Evolutionary conservation across 2,113 vertebrate genomes (phyloP), one percentile per base, ranked within the genome.

Genomic region (Nothobranchius furzeri): DNA sequence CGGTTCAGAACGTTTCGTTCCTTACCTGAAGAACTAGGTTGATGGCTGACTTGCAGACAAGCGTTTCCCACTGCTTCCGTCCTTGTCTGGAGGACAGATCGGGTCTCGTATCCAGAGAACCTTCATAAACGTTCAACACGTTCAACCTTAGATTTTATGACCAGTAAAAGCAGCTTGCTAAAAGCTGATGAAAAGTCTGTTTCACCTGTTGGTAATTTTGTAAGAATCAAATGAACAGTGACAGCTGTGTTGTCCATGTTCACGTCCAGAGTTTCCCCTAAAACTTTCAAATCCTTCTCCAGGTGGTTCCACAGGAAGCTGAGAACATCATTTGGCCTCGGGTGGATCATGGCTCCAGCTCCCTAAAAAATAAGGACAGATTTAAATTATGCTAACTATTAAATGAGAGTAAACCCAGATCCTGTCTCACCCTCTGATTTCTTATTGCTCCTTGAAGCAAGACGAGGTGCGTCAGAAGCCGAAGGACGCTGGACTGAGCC

Each of bases 241-340:
- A 92, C 68, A 0, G 85, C 85, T 0, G 85, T 75, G 78, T 91
- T 51, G 20, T 93, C 93, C 46, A 48, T 9, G 82, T 93, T 93
- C 80, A 84, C 87, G 50, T 79, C 78, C 64, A 93, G 74, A 25
- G 73, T 70, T 12, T 71, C 2, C 0, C 87, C 84, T 75, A 93
- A 25, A 5, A 81, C 61, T 0, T 24, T 1, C 76, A 93, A 9
- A 82, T 93, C 92, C 54, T 65, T 81, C 24, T 92, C 87, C 1
- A 93, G 82, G 42, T 93, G 93, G 1, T 11, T 20, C 89, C 82
- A 92, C 48, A 93, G 82, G 76, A 93, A 93, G 56, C 7, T 36
- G 13, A 20, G 2, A 3, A 87, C 88, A 40, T 91, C 43, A 0
- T 0, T 0, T 0, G 89, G 75, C 1, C 1, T 6, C 1, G 87